phyloP scores from a whole-genome alignment of 2,797 vertebrate species.

The Lerista edwardsae region DNA sequence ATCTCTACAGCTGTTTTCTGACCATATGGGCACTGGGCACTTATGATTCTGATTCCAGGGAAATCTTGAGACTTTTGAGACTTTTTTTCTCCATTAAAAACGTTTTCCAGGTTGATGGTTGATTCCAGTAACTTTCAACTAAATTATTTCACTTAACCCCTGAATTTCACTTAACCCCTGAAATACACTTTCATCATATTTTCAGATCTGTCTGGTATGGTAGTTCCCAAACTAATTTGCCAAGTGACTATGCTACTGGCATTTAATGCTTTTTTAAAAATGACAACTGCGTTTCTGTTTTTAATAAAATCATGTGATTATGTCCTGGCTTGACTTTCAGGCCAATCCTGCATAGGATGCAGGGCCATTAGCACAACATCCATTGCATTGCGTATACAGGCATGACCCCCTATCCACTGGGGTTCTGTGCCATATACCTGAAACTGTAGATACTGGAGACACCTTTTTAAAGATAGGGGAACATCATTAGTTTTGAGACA shows the following conservation, averaged over 20 bases:
- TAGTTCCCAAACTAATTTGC: not conserved
- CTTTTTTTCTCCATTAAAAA: not conserved
- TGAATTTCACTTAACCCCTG: conserved; percentile 39
- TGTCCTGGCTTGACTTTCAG: conserved; percentile 25
- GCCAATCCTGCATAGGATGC: no score
- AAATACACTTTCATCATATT: not conserved
- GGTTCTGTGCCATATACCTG: no score
- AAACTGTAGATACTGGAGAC: no score
- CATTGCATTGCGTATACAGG: no score
- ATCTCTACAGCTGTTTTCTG: conserved; percentile 68
- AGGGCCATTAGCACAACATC: no score
- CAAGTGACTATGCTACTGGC: conserved; percentile 20
- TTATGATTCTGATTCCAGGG: conserved; percentile 61
- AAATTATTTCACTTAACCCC: conserved; percentile 32
- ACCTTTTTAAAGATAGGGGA: no score
- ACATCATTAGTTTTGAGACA: no score
- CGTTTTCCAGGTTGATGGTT: conserved; percentile 1
- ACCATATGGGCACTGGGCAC: conserved; percentile 55
- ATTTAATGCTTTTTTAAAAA: conserved; percentile 16
- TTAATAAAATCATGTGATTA: conserved; percentile 17
- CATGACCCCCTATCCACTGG: no score
- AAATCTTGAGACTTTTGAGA: conserved; percentile 46
- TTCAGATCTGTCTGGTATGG: not conserved
- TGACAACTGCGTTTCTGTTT: not conserved
- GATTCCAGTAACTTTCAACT: not conserved